Evolutionary conservation across 2,797 vertebrate genomes (phyloP).

Genomic region (Dermochelys coriacea): DNA sequence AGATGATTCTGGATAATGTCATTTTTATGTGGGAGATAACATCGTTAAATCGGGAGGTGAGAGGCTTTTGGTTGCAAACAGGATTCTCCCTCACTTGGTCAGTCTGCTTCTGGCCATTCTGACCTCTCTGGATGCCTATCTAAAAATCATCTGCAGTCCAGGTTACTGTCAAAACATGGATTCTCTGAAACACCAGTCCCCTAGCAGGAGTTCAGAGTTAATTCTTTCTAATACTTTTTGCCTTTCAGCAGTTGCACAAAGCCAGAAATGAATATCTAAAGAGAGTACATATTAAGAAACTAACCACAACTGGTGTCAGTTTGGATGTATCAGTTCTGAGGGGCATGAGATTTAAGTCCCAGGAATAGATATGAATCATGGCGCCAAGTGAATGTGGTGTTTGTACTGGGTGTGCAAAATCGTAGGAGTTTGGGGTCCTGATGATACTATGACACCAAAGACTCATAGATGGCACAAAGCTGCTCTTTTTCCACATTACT

Average conservation of each 20-base stretch:
- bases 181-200: neutral
- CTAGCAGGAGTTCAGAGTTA: constrained; percentile 2
- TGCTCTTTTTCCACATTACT: constrained; percentile 53
- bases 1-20: neutral
- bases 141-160: neutral
- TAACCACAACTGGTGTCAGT: constrained; percentile 61
- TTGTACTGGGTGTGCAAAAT: neutral
- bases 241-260: constrained; percentile 26
- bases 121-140: neutral
- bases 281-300: constrained; percentile 27
- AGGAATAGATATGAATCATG: neutral
- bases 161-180: neutral
- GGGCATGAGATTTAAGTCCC: neutral
- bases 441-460: constrained; percentile 20
- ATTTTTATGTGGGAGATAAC: neutral
- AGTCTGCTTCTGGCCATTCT: neutral
- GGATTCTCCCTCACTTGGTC: neutral
- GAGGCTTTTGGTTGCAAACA: neutral
- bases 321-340: constrained; percentile 61
- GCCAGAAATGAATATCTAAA: constrained; percentile 31
- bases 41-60: neutral
- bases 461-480: neutral
- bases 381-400: neutral
- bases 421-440: neutral
- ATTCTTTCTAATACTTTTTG: constrained; percentile 45